A percentile compares a stretch with the other conserved stretches of the same genome.
These are phyloP conservation scores for Prionace glauca DNA, from an alignment of 2,797 vertebrate genomes.

Conservation along the genomic window DNA sequence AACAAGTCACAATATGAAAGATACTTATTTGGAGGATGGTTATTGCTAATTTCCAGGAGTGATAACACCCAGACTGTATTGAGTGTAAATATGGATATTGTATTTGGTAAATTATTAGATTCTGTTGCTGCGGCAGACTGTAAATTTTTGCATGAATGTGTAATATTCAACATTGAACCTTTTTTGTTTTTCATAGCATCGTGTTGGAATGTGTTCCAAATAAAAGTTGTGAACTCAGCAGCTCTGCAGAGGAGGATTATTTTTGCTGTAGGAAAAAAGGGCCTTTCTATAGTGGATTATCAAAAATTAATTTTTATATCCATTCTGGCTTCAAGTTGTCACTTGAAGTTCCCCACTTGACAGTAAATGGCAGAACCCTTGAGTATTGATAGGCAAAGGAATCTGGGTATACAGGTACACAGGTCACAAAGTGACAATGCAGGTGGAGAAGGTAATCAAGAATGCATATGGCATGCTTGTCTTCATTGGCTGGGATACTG, in stretches of 20 bases:
- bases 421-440: too few species aligned
- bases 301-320: background rate
- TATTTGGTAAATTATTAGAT: background rate
- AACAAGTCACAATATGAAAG: background rate
- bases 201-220: constrained; percentile 13
- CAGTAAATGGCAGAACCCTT: too few species aligned
- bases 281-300: background rate
- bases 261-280: background rate
- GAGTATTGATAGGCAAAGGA: too few species aligned
- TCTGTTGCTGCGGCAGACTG: background rate
- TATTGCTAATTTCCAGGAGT: background rate
- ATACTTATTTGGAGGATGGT: background rate
- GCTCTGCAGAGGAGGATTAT: background rate
- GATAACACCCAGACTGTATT: constrained; percentile 9
- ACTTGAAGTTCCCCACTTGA: too few species aligned
- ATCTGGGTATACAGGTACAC: too few species aligned
- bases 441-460: too few species aligned
- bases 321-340: background rate
- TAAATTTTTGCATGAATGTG: constrained; percentile 28
- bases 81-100: constrained; percentile 17
- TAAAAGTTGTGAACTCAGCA: constrained; percentile 16
- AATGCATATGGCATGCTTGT: too few species aligned
- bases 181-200: background rate
- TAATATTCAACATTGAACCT: background rate
- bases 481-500: too few species aligned